phyloP scores from a whole-genome alignment of 2,113 vertebrate species.

The Casuarius casuarius region DNA sequence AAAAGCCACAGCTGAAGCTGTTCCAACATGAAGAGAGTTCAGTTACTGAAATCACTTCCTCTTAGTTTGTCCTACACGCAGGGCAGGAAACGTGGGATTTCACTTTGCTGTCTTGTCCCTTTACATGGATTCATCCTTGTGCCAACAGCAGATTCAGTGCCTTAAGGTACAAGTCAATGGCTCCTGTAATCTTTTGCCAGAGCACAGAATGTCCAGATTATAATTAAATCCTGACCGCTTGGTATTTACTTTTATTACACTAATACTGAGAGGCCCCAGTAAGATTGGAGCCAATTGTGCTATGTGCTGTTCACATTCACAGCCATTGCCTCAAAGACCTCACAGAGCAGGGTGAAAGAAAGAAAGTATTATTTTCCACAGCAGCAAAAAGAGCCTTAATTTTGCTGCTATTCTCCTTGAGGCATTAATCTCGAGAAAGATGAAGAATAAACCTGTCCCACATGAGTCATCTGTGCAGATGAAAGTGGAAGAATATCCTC shows the following conservation, averaged over 20 bases:
- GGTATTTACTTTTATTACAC: slow-evolving; percentile 30
- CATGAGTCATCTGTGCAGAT: background rate
- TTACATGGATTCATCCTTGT: background rate
- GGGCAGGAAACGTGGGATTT: background rate
- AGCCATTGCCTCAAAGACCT: background rate
- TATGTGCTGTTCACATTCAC: background rate
- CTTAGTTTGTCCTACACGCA: background rate
- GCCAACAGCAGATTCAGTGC: background rate
- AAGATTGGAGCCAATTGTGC: background rate
- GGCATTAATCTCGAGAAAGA: background rate
- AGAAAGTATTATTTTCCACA: background rate
- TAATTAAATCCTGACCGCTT: slow-evolving; percentile 31
- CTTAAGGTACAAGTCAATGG: background rate
- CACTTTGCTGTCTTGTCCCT: background rate
- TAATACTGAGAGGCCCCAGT: background rate
- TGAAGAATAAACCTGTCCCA: slow-evolving; percentile 3
- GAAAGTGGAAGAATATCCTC: slow-evolving; percentile 2
- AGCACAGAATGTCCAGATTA: slow-evolving; percentile 16
- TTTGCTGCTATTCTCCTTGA: background rate
- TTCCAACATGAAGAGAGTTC: background rate
- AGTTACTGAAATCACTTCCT: slow-evolving; percentile 27
- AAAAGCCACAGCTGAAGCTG: background rate
- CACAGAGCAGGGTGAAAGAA: background rate
- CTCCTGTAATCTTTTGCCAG: background rate
- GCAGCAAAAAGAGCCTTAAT: background rate